phyloP scores from a whole-genome alignment of 2,113 vertebrate genomes.

The Myotis davidii region DNA sequence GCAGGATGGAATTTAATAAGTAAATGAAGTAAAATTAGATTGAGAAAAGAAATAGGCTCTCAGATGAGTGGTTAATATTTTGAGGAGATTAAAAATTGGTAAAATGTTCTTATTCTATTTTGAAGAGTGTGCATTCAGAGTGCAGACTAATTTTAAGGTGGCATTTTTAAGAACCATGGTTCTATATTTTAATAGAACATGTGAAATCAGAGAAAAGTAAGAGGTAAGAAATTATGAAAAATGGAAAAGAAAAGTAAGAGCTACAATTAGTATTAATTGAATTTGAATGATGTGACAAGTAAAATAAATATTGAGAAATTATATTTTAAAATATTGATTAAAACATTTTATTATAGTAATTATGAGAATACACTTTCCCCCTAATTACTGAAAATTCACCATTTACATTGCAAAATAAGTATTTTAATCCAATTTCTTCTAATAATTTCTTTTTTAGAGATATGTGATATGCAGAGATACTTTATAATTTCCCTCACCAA shows the following conservation, averaged over 20 bases:
- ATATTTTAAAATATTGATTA: background rate
- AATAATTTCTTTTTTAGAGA: conserved; percentile 12
- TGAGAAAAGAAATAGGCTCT: background rate
- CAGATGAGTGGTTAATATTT: background rate
- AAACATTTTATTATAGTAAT: background rate
- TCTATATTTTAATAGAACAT: background rate
- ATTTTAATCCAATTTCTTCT: background rate
- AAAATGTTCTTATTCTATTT: background rate
- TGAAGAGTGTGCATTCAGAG: background rate
- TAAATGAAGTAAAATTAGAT: background rate
- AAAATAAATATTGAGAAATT: background rate
- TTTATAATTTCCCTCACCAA: background rate
- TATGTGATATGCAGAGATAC: background rate
- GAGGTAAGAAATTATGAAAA: background rate
- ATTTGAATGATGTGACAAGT: background rate
- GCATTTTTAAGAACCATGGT: background rate
- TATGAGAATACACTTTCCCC: background rate
- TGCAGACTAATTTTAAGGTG: background rate
- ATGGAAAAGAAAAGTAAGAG: background rate
- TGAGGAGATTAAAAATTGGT: background rate
- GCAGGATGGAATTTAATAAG: background rate
- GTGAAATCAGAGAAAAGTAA: background rate
- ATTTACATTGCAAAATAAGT: background rate
- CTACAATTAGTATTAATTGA: background rate
- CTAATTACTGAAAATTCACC: background rate